These are phyloP conservation scores for Standfussiana lucernea DNA, from an alignment of 2,888 invertebrate genomes.

Conservation along the genomic window DNA sequence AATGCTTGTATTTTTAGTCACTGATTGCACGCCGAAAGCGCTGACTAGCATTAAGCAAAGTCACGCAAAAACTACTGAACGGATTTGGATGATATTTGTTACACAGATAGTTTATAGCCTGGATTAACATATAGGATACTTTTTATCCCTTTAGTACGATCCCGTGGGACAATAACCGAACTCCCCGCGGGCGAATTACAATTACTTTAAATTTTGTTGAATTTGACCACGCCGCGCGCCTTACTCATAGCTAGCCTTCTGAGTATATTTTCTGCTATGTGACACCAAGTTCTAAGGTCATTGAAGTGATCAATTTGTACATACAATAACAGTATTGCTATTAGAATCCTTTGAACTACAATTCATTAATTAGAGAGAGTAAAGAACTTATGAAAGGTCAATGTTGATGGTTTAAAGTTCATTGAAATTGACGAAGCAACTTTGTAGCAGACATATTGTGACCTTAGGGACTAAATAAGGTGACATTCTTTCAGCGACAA, in stretches of 20 bases:
- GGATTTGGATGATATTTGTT: no score
- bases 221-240: not conserved
- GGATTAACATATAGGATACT: no score
- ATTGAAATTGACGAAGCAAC: not conserved
- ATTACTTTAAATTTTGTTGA: no score
- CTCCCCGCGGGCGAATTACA: no score
- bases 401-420: not conserved
- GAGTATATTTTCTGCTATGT: not conserved
- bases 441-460: not conserved
- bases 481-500: not conserved
- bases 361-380: conserved; percentile 10
- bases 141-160: no score
- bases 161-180: no score
- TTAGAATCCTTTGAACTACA: conserved; percentile 1
- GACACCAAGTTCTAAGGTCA: not conserved
- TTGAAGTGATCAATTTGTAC: conserved; percentile 22
- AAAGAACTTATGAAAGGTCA: not conserved
- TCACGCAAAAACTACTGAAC: no score
- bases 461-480: not conserved
- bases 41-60: no score
- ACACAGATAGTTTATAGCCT: no score
- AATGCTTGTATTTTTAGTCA: no score
- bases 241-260: not conserved
- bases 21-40: no score
- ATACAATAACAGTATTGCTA: conserved; percentile 17